These are phyloP conservation scores for Porites australiensis DNA, from an alignment of 64 coral and sea anemone species.

Conservation along the genomic window DNA sequence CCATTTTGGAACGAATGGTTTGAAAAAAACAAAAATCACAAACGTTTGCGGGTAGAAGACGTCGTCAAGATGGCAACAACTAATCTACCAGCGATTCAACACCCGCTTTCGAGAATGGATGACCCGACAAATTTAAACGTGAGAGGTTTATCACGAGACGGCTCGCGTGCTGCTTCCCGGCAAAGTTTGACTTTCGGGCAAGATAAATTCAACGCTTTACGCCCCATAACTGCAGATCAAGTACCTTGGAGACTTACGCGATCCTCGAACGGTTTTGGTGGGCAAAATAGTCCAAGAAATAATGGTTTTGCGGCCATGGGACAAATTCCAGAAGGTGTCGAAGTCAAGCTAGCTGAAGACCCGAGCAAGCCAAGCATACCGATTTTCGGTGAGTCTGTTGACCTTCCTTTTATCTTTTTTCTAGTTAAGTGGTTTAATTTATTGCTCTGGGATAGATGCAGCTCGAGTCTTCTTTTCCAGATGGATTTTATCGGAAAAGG, in stretches of 20 bases:
- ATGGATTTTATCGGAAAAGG: not conserved
- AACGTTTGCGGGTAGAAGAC: not conserved
- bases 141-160: conserved; percentile 80
- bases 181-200: conserved; percentile 82
- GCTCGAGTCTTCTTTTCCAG: not conserved
- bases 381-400: conserved; percentile 84
- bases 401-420: not conserved
- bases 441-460: not conserved
- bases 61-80: conserved; percentile 75
- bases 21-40: not conserved
- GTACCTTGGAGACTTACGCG: conserved; percentile 92
- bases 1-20: conserved; percentile 21
- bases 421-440: not conserved
- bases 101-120: conserved; percentile 74
- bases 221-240: conserved; percentile 97
- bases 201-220: conserved; percentile 79
- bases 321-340: conserved; percentile 94
- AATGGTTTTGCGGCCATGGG: conserved; percentile 64
- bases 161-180: conserved; percentile 73
- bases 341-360: conserved; percentile 93
- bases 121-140: conserved; percentile 75
- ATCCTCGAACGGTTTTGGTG: conserved; percentile 70
- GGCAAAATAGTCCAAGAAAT: conserved; percentile 64
- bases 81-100: conserved; percentile 83
- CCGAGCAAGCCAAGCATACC: conserved; percentile 86